Evolutionary conservation across 2,113 vertebrate genomes (phyloP), one percentile per base, ranked within the genome.

Genomic region (Corythornis madagascariensis): DNA sequence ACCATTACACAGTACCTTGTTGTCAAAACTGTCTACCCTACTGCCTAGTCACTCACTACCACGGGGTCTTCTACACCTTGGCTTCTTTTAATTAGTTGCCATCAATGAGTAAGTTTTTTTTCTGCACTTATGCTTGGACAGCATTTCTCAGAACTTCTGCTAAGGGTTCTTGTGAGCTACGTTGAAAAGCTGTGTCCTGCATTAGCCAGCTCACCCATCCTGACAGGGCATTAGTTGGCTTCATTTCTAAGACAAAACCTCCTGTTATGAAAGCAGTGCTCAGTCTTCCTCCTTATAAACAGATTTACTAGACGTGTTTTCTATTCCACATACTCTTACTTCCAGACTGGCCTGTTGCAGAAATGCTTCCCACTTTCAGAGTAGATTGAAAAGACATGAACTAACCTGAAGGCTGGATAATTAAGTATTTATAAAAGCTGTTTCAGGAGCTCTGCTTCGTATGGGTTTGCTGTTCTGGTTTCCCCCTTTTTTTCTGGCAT

Each of bases 321-420:
- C 80, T 71, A 33, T 57, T 43, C 24, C 26, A 28, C 1, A 6
- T 10, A 29, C 13, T 59, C 18, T 33, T 82, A 25, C 45, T 70
- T 73, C 76, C 25, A 78, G 45, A 67, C 16, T 2, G 5, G 18
- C 24, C 21, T 47, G 14, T 4, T 57, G 38, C 9, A 59, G 35
- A 19, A 43, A 28, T 7, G 10, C 48, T 74, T 67, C 55, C 66
- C 40, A 48, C 35, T 82, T 33, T 65, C 31, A 50, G 15, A 14
- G 57, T 40, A 93, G 53, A 84, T 75, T 64, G 93, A 84, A 87
- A 86, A 29, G 31, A 79, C 57, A 82, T 47, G 61, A 89, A 88
- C 71, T 81, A 94, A 86, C 65, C 61, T 48, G 48, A 92, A 92
- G 57, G 55, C 35, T 74, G 59, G 50, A 72, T 91, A 90, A 88